phyloP scores from a whole-genome alignment of 2,797 vertebrate species.

The Carapus acus region DNA sequence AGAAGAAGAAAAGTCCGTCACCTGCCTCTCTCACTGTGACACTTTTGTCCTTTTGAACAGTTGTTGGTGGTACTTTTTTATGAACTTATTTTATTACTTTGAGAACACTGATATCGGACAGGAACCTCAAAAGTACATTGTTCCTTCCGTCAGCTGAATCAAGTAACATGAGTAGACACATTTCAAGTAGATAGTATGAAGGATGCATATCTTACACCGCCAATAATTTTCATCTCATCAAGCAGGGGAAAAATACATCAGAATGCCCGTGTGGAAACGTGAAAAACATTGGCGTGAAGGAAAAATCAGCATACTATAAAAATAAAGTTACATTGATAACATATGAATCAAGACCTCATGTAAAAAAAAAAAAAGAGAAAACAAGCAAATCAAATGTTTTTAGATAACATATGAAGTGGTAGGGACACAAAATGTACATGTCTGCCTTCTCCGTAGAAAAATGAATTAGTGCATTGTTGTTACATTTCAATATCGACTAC shows the following conservation, averaged over 20 bases:
- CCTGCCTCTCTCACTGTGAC: constrained; percentile 4
- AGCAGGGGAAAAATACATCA: constrained; percentile 30
- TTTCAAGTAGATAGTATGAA: constrained; percentile 68
- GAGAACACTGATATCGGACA: constrained; percentile 23
- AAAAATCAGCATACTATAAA: constrained; percentile 24
- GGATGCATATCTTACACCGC: constrained; percentile 56
- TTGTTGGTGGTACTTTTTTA: constrained; percentile 38
- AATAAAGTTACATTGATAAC: constrained; percentile 32
- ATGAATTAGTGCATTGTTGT: constrained; percentile 56
- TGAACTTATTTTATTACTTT: constrained; percentile 18
- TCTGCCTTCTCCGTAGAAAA: constrained; percentile 32
- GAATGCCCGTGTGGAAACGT: constrained; percentile 61
- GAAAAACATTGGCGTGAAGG: constrained; percentile 17
- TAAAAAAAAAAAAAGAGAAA: constrained; percentile 40
- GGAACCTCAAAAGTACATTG: constrained; percentile 35
- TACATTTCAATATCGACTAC: constrained; percentile 42
- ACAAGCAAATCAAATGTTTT: constrained; percentile 38
- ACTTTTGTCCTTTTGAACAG: constrained; percentile 12
- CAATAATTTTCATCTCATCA: constrained; percentile 26
- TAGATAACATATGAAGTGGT: constrained; percentile 37
- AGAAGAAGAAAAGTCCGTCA: constrained; percentile 27
- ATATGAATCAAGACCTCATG: constrained; percentile 36
- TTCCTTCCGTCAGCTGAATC: constrained; percentile 40
- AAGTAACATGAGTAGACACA: constrained; percentile 47
- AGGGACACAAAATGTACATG: constrained; percentile 22